Percentiles rank a stretch among this genome's conserved stretches.
Conservation (phyloP, 2,888 invertebrate genomes). For the Eumacrocentrus americanus region DNA sequence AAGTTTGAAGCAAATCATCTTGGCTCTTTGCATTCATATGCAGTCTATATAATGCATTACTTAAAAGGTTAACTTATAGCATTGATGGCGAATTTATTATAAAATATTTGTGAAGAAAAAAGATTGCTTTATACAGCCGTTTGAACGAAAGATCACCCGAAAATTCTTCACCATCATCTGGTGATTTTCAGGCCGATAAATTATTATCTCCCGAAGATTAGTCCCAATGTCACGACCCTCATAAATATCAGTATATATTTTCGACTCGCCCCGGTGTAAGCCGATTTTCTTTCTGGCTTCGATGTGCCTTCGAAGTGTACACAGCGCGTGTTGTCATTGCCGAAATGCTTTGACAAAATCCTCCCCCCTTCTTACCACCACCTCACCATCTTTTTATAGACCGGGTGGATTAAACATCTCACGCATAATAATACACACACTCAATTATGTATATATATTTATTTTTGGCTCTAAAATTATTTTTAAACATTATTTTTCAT, state of each 20-base stretch:
- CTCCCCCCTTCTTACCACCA: constrained; percentile 13
- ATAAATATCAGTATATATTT: constrained; percentile 60
- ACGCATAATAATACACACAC: constrained; percentile 36
- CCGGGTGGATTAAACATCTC: constrained; percentile 56
- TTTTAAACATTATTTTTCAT: neutral
- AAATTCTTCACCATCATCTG: neutral
- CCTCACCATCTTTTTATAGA: constrained; percentile 49
- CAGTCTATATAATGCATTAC: too few relatives aligned
- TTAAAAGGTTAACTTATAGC: too few relatives aligned
- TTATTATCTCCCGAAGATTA: constrained; percentile 61
- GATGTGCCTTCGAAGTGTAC: constrained; percentile 55
- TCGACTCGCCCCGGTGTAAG: constrained; percentile 52
- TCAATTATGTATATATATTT: neutral
- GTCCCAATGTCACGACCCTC: constrained; percentile 60
- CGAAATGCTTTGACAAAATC: constrained; percentile 50
- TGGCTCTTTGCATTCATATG: too few relatives aligned
- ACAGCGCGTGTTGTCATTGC: constrained; percentile 42
- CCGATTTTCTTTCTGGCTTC: constrained; percentile 58
- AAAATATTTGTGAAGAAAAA: too few relatives aligned
- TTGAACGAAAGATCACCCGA: neutral
- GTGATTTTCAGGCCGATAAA: constrained; percentile 45
- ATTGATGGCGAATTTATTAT: too few relatives aligned
- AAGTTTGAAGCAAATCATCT: too few relatives aligned
- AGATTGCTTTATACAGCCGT: too few relatives aligned
- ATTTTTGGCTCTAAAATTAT: neutral